These are phyloP conservation scores for Platorchestia sp. DNA, from an alignment of 1,140 invertebrate species.

Conservation along the genomic window DNA sequence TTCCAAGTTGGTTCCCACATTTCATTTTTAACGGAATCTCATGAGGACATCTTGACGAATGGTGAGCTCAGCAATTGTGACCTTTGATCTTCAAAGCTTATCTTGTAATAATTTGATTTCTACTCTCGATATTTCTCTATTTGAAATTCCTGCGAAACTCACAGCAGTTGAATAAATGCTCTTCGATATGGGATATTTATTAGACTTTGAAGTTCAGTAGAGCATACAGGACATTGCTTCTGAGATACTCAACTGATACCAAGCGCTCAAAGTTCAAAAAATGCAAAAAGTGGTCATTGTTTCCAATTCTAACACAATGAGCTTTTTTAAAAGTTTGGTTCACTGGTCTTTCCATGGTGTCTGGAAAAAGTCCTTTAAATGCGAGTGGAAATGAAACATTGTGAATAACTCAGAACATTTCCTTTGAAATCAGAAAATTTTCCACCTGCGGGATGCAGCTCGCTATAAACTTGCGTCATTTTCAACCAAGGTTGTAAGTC, in stretches of 20 bases:
- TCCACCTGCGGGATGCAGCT: not conserved
- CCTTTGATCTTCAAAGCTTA: too few species aligned
- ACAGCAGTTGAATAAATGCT: too few species aligned
- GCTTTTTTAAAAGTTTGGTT: not conserved
- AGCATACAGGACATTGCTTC: not conserved
- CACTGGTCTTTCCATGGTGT: not conserved
- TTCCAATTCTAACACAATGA: not conserved
- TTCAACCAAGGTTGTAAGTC: not conserved
- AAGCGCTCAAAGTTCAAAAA: not conserved
- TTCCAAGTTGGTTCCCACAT: too few species aligned
- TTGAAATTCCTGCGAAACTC: too few species aligned
- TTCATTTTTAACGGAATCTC: too few species aligned
- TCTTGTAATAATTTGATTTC: too few species aligned
- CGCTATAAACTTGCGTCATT: not conserved
- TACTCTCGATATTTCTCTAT: too few species aligned
- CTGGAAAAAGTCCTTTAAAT: not conserved
- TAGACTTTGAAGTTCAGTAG: not conserved
- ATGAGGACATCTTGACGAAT: too few species aligned
- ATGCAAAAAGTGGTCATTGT: not conserved
- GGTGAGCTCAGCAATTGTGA: too few species aligned
- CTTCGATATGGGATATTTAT: too few species aligned
- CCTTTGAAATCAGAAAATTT: not conserved
- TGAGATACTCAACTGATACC: not conserved
- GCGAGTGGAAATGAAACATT: not conserved
- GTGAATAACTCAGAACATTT: not conserved